Base-by-base conservation (phyloP, 2,797 vertebrate genomes). In the Galago senegalensis region DNA sequence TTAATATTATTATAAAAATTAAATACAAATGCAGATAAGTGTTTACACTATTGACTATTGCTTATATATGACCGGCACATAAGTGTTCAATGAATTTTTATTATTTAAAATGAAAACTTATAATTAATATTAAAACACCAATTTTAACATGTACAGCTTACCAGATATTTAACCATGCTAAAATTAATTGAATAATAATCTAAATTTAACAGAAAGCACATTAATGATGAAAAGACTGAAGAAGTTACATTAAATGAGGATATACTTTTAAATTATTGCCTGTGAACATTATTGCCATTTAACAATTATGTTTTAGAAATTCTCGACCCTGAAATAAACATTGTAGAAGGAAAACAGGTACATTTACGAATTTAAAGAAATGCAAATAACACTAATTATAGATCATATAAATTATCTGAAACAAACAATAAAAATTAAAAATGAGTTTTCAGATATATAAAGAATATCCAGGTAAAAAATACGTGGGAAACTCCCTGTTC, bases 1-100 rank as follows among this genome's bases (percentile, higher is more conserved):
- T 63, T 81, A 87, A 43, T 46, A 83, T 67, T 29, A 67, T 27
- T 83, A 25, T 67, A 29, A 76, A 58, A 83, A 89, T 89, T 83
- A 89, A 76, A 67, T 75, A 75, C 17, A 84, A 92, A 67, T 86
- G 9, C 34, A 79, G 25, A 29, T 65, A 84, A 76, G 27, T 92
- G 17, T 11, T 79, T 79, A 16, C 58, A 75, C 34, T 65, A 34
- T 13, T 1, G n/a, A 75, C 34, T 65, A 34, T 13, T 1, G n/a
- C 16, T 67, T 67, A 67, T n/a, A 31, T 17, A 10, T 67, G 31
- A 31, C 21, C 16, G 20, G 9, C 43, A 75, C 21, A 67, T 46
- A 91, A 65, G 17, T 89, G 29, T 67, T 76, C 12, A 46, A 65
- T 8, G 83, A 82, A 46, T 70, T 17, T 67, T 70, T 76, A 60